Percentiles rank a stretch among this genome's conserved stretches.
Evolutionary conservation across 2,888 invertebrate species (phyloP).

Genomic region (Aleiodes alternator): DNA sequence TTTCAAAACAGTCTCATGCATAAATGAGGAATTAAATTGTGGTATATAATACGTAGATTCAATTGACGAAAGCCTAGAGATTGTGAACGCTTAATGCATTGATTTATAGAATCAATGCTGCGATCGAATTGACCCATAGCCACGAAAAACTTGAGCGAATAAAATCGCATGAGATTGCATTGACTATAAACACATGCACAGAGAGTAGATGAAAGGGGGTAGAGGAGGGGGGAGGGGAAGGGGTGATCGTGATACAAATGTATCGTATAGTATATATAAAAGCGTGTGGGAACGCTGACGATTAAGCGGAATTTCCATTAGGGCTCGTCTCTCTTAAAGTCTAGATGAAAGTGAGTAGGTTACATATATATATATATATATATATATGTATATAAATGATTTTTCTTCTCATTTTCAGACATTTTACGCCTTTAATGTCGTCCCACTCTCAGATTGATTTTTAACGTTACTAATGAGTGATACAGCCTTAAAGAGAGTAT

Average conservation of each 20-base stretch:
- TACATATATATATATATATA: background rate
- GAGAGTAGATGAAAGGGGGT: background rate
- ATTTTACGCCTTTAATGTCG: conserved; percentile 1
- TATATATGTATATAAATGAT: conserved; percentile 1
- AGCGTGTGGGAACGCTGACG: conserved; percentile 56
- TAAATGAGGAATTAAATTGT: background rate
- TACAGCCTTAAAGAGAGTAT: background rate
- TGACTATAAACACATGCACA: conserved; percentile 2
- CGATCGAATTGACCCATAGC: conserved; percentile 35
- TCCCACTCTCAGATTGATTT: conserved; percentile 11
- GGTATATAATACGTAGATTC: background rate
- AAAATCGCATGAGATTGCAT: no score
- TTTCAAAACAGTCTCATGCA: background rate
- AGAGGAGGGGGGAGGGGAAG: background rate
- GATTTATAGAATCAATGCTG: no score
- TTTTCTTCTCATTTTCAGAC: conserved; percentile 15
- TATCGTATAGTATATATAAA: conserved; percentile 37
- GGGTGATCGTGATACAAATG: conserved; percentile 47
- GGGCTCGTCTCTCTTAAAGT: conserved; percentile 54
- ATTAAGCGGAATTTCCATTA: conserved; percentile 55
- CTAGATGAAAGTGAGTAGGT: conserved; percentile 43
- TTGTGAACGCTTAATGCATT: background rate
- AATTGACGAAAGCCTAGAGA: conserved; percentile 11
- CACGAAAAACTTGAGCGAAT: background rate
- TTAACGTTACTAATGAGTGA: conserved; percentile 34